phyloP scores from a whole-genome alignment of 2,888 invertebrate genomes.

The Tiliacea citrago region DNA sequence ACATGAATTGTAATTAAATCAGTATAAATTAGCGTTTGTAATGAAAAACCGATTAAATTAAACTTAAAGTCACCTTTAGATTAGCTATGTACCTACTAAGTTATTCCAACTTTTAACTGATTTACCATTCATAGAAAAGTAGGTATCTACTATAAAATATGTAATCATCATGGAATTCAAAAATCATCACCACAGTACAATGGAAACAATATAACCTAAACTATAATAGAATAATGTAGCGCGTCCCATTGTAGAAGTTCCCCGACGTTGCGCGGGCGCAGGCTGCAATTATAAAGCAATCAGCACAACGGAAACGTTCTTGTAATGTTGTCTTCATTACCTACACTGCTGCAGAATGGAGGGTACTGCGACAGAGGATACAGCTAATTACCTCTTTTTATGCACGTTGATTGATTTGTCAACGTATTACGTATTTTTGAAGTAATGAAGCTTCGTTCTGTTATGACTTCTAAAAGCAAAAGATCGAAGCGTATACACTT shows the following conservation, averaged over 20 bases:
- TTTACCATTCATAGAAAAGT: not conserved
- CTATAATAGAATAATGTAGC: slow-evolving; percentile 46
- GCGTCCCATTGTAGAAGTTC: slow-evolving; percentile 58
- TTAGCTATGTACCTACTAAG: not conserved
- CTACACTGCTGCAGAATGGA: slow-evolving; percentile 49
- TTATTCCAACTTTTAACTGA: not conserved
- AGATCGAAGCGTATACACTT: not conserved
- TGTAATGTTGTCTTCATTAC: slow-evolving; percentile 65
- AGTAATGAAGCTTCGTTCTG: not conserved
- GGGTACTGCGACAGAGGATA: slow-evolving; percentile 46
- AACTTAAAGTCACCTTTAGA: not conserved
- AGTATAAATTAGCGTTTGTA: slow-evolving; percentile 17
- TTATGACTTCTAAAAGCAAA: not conserved
- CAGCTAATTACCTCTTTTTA: slow-evolving; percentile 41
- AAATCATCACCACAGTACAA: slow-evolving; percentile 11
- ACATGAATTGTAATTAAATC: slow-evolving; percentile 28
- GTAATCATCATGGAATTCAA: not conserved
- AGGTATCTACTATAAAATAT: not conserved
- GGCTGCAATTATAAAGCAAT: slow-evolving; percentile 70
- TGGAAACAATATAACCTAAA: slow-evolving; percentile 58
- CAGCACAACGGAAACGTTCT: slow-evolving; percentile 67
- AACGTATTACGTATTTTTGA: slow-evolving; percentile 28
- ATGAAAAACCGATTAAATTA: not conserved
- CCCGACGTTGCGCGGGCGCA: slow-evolving; percentile 50
- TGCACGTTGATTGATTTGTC: slow-evolving; percentile 54